Conservation (phyloP, 2,888 invertebrate genomes). For the Siphlonurus alternatus region DNA sequence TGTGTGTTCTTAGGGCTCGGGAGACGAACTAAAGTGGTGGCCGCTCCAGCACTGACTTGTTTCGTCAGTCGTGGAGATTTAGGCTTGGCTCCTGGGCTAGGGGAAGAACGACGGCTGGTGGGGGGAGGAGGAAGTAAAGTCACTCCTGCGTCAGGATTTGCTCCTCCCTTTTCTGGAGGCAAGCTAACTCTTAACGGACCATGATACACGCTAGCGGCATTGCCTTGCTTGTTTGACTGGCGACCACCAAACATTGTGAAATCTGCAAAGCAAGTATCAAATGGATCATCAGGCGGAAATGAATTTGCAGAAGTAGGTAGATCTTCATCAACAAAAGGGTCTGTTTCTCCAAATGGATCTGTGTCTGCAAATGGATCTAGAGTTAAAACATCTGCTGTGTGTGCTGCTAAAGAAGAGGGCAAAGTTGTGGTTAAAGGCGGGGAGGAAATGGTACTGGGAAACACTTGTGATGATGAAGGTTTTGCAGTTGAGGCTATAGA, state of each 20-base stretch:
- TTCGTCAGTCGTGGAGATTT: conserved; percentile 10
- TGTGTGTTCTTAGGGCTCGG: conserved; percentile 26
- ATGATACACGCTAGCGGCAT: conserved; percentile 22
- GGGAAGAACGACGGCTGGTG: conserved; percentile 10
- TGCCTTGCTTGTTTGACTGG: neutral
- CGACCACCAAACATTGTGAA: conserved; percentile 19
- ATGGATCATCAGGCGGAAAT: conserved; percentile 33
- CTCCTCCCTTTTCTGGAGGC: conserved; percentile 40
- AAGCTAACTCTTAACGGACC: conserved; percentile 51
- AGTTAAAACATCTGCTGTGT: conserved; percentile 19
- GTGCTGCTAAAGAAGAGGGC: neutral
- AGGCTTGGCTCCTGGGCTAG: conserved; percentile 12
- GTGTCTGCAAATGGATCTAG: conserved; percentile 45
- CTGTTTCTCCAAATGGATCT: conserved; percentile 56
- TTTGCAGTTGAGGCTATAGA: conserved; percentile 16
- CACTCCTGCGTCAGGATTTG: conserved; percentile 18
- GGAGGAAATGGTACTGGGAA: conserved; percentile 11
- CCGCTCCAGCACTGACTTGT: conserved; percentile 10
- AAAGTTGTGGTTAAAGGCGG: neutral
- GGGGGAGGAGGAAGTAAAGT: conserved; percentile 14
- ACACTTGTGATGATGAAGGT: conserved; percentile 8
- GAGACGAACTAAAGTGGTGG: conserved; percentile 21
- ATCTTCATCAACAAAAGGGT: conserved; percentile 42
- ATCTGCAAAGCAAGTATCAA: conserved; percentile 33
- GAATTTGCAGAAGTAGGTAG: conserved; percentile 19